These are phyloP conservation scores for Pseudotriccus pelzelni DNA, from an alignment of 2,797 vertebrate genomes.

Conservation along the genomic window DNA sequence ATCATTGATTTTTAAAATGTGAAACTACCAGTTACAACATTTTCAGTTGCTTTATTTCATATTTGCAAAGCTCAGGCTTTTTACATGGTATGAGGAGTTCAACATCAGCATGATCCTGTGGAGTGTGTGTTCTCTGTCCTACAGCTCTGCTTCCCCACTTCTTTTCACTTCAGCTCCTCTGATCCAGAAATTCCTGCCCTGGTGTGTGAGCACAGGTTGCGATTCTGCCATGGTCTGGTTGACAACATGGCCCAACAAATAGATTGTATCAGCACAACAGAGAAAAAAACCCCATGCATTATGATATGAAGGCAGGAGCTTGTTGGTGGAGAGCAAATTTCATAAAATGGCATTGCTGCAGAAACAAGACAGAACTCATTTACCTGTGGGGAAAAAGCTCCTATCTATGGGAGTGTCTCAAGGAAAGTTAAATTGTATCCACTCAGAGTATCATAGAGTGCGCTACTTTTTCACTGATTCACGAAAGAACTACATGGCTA, in stretches of 20 bases:
- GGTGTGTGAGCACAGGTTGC: neutral
- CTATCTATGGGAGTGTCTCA: neutral
- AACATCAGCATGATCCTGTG: neutral
- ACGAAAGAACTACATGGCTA: neutral
- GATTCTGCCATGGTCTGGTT: neutral
- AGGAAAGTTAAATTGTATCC: neutral
- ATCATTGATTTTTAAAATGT: neutral
- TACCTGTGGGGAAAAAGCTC: neutral
- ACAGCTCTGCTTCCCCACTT: neutral
- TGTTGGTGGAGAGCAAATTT: neutral
- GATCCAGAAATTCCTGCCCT: neutral
- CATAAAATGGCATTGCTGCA: neutral
- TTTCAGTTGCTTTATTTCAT: neutral
- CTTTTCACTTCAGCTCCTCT: neutral
- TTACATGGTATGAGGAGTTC: neutral
- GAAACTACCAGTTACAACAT: neutral
- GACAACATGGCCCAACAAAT: neutral
- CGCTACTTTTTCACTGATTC: neutral
- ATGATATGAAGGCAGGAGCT: neutral
- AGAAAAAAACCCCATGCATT: neutral
- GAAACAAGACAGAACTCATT: neutral
- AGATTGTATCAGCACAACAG: neutral
- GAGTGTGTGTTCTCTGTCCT: neutral
- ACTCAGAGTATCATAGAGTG: neutral
- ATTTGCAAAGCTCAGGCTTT: neutral